Base-by-base conservation (phyloP, 2,113 vertebrate genomes). In the Protobothrops flavoviridis region DNA sequence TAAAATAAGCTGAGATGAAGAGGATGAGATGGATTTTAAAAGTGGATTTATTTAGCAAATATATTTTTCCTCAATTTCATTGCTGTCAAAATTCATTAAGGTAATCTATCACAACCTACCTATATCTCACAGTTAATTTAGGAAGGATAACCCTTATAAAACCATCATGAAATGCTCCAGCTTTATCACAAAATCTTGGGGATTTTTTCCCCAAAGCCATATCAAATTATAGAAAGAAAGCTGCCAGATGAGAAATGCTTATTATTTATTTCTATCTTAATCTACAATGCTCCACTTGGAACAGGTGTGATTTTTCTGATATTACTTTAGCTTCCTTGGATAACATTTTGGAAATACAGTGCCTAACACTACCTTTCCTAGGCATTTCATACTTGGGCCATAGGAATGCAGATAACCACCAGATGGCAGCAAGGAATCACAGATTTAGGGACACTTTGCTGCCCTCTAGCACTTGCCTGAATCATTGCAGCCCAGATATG, bases 51-150 rank as follows among this genome's bases (percentile, higher is more conserved):
- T 64, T 53, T 24, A 61, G 87, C 53, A 91, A 91, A 85, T 93
- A 85, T 89, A 89, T 93, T 89, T 81, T 81, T 43, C 64, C 50
- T 29, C 85, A 39, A 24, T 91, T 89, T 93, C 90, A 91, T 52
- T 91, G 90, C 86, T 93, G 93, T 93, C 90, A 91, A 61, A 61
- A 88, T 93, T 57, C 64, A 89, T 91, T 93, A 93, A 85, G 45
- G 59, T 88, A 81, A 91, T 85, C 85, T 87, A 87, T 85, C 90
- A 89, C 52, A 39, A 85, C 21, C 45, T 57, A 24, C 15, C 90
- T 59, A 91, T 9, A 61, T 85, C 64, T 85, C 52, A 91, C 26
- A 45, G 90, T 91, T 89, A 89, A 89, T 91, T 91, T 90, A 85
- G 23, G 23, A 39, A 59, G 88, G 87, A 85, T 89, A 15, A 89